phyloP scores from a whole-genome alignment of 1,140 invertebrate genomes.

The Pogonognathellus flavescens region DNA sequence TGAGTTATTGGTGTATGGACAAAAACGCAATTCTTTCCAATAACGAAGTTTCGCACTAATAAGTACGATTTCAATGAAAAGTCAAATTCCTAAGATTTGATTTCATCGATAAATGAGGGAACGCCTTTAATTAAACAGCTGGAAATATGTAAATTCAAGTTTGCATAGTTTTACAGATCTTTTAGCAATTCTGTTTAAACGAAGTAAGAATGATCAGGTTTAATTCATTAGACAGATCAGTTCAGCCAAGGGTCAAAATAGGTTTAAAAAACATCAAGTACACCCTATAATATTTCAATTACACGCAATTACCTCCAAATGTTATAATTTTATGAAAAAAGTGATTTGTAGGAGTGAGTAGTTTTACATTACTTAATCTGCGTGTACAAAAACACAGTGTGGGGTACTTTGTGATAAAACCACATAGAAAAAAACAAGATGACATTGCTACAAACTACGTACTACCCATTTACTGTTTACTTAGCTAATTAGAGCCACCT shows the following conservation, averaged over 20 bases:
- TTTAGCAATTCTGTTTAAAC: too few relatives aligned
- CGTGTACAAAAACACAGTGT: too few relatives aligned
- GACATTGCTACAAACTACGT: background rate
- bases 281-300: too few relatives aligned
- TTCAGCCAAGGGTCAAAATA: too few relatives aligned
- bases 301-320: too few relatives aligned
- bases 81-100: background rate
- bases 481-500: too few relatives aligned
- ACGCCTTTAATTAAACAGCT: constrained; percentile 17
- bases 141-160: background rate
- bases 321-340: background rate
- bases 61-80: background rate
- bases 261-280: too few relatives aligned
- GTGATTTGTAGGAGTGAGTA: background rate
- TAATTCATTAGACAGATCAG: too few relatives aligned
- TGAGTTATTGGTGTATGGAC: constrained; percentile 2
- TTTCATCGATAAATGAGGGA: background rate
- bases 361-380: background rate
- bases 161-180: background rate
- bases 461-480: too few relatives aligned
- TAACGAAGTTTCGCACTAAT: constrained; percentile 10
- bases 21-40: constrained; percentile 19
- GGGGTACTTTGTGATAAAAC: too few relatives aligned
- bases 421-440: background rate
- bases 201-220: too few relatives aligned